Evolutionary conservation across 2,797 vertebrate genomes (phyloP).

Genomic region (Poeciliopsis presidionis): DNA sequence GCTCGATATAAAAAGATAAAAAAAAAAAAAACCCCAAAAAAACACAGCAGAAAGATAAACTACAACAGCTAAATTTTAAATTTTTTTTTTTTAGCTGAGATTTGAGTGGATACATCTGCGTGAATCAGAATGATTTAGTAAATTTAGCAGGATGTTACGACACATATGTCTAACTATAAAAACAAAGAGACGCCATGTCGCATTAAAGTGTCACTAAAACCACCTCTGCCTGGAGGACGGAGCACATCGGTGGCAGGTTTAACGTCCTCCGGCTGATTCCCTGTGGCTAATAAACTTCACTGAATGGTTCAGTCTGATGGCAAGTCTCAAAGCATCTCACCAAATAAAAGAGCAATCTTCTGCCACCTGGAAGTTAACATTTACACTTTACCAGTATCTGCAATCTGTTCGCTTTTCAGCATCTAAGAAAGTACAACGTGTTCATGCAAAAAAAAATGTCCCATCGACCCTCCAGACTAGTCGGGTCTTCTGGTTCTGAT

Average conservation of each 20-base stretch:
- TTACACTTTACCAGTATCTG: background rate
- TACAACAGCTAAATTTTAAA: background rate
- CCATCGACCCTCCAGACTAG: too few species aligned
- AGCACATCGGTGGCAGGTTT: too few species aligned
- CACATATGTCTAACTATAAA: background rate
- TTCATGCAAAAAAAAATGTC: background rate
- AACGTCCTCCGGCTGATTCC: too few species aligned
- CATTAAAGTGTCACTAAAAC: background rate
- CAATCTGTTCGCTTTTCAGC: background rate
- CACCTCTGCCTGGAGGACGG: too few species aligned
- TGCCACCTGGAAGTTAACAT: background rate
- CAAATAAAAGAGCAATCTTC: background rate
- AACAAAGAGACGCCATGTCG: background rate
- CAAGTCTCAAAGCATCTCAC: slow-evolving; percentile 4
- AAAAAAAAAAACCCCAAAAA: slow-evolving; percentile 10
- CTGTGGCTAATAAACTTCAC: too few species aligned
- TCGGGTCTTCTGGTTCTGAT: too few species aligned
- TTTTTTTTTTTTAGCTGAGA: background rate
- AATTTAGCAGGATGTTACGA: background rate
- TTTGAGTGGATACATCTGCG: background rate
- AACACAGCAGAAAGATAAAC: background rate
- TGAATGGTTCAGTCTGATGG: background rate
- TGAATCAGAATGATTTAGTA: background rate
- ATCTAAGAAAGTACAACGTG: background rate
- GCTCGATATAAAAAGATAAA: slow-evolving; percentile 34